Conservation (phyloP, 2,888 invertebrate species). For the Sarcophaga subvicina region DNA sequence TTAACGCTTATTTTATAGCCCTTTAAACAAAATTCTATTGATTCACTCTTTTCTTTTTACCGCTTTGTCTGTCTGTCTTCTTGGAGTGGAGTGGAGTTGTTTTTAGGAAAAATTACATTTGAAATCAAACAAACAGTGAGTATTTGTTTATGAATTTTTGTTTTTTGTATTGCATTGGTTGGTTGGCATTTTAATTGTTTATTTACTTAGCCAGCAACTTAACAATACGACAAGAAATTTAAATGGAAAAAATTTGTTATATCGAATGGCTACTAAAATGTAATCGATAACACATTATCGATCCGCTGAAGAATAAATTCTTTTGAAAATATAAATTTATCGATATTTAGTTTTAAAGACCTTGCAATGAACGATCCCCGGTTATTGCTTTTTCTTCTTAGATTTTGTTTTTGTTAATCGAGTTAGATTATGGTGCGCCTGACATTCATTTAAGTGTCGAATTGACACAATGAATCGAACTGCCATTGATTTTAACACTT, state of each 20-base stretch:
- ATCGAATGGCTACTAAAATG: neutral
- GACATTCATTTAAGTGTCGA: slow-evolving; percentile 34
- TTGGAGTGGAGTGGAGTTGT: neutral
- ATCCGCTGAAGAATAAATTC: slow-evolving; percentile 26
- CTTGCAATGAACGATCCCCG: too few relatives aligned
- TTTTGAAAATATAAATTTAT: too few relatives aligned
- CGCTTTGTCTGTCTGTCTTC: neutral
- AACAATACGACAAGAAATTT: neutral
- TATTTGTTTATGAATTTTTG: slow-evolving; percentile 16
- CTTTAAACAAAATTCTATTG: slow-evolving; percentile 49
- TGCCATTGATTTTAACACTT: slow-evolving; percentile 67
- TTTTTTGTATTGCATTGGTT: slow-evolving; percentile 21
- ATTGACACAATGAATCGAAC: slow-evolving; percentile 59
- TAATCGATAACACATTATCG: slow-evolving; percentile 8
- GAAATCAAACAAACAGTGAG: slow-evolving; percentile 12
- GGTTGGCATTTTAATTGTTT: slow-evolving; percentile 38
- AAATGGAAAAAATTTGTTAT: slow-evolving; percentile 7
- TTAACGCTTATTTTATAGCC: slow-evolving; percentile 72
- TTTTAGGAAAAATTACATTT: slow-evolving; percentile 13
- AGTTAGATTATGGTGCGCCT: slow-evolving; percentile 2
- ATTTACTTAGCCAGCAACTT: slow-evolving; percentile 14
- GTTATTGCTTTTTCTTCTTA: too few relatives aligned
- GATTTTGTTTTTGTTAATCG: neutral
- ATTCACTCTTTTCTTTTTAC: neutral
- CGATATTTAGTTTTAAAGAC: too few relatives aligned